A percentile compares a stretch with the other conserved stretches of the same genome.
Evolutionary conservation across 1,140 invertebrate genomes (phyloP).

Genomic region (Hyposmocoma kahamanoa): DNA sequence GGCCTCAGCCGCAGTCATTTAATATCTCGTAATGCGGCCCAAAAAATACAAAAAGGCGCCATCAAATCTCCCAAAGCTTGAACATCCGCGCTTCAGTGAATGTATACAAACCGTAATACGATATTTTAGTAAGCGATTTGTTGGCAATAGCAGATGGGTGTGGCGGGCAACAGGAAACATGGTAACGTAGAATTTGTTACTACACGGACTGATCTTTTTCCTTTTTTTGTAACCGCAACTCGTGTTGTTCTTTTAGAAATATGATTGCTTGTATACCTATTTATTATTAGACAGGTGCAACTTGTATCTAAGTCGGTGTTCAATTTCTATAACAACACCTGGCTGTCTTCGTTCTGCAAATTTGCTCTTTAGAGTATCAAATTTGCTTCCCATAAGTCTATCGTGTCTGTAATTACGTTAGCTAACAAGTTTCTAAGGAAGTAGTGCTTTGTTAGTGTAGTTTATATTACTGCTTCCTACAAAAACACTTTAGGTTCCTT

Average conservation of each 20-base stretch:
- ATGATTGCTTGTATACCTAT: slow-evolving; percentile 28
- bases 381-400: too few species aligned
- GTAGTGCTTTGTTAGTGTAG: too few species aligned
- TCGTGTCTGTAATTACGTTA: too few species aligned
- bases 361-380: too few species aligned
- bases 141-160: slow-evolving; percentile 53
- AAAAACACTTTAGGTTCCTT: too few species aligned
- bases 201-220: slow-evolving; percentile 33
- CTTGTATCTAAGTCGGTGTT: too few species aligned
- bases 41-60: slow-evolving; percentile 48
- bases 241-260: slow-evolving; percentile 16
- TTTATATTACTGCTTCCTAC: too few species aligned
- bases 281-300: slow-evolving; percentile 26
- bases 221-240: slow-evolving; percentile 12
- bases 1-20: slow-evolving; percentile 53
- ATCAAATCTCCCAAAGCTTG: slow-evolving; percentile 47
- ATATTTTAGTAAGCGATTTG: slow-evolving; percentile 64
- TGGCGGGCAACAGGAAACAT: slow-evolving; percentile 55
- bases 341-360: too few species aligned
- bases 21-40: slow-evolving; percentile 45
- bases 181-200: slow-evolving; percentile 51
- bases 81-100: slow-evolving; percentile 46
- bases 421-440: too few species aligned
- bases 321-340: too few species aligned
- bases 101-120: slow-evolving; percentile 42